Conservation (phyloP, 2,797 vertebrate species). For the Hozukius guyotensis region DNA sequence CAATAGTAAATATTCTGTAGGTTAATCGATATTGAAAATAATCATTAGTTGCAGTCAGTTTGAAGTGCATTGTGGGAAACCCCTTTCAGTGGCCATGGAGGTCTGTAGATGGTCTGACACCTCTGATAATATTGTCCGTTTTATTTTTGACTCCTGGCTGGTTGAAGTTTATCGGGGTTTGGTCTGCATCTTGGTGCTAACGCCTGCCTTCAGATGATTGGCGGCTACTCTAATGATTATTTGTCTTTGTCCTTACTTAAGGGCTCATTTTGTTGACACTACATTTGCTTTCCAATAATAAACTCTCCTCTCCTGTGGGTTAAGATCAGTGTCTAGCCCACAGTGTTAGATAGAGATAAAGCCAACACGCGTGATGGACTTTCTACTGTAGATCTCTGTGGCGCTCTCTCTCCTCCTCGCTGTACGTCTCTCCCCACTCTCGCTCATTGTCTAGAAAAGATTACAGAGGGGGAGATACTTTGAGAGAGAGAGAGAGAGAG, state of each 20-base stretch:
- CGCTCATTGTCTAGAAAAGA: constrained; percentile 77
- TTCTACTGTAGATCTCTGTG: constrained; percentile 53
- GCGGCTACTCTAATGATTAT: not conserved
- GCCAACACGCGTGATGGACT: constrained; percentile 31
- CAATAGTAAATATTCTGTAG: not conserved
- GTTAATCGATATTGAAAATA: not conserved
- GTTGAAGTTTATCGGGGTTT: not conserved
- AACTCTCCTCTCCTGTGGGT: constrained; percentile 44
- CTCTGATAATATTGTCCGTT: not conserved
- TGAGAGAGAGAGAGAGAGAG: constrained; percentile 28
- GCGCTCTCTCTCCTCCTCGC: constrained; percentile 34
- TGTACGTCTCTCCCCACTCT: constrained; percentile 43
- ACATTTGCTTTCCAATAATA: constrained; percentile 43
- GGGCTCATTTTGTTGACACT: constrained; percentile 16
- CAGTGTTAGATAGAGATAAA: constrained; percentile 74
- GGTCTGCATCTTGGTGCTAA: not conserved
- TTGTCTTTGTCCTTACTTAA: not conserved
- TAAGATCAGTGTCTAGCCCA: constrained; percentile 61
- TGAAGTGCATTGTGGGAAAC: not conserved
- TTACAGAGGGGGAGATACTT: constrained; percentile 67
- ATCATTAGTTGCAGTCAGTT: not conserved
- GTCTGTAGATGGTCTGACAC: not conserved
- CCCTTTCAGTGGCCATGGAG: not conserved
- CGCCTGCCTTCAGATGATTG: constrained; percentile 7
- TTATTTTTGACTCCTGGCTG: not conserved